A percentile compares a stretch with the other conserved stretches of the same genome.
phyloP scores from a whole-genome alignment of 1,140 invertebrate genomes.

The Ceratosolen solmsi region DNA sequence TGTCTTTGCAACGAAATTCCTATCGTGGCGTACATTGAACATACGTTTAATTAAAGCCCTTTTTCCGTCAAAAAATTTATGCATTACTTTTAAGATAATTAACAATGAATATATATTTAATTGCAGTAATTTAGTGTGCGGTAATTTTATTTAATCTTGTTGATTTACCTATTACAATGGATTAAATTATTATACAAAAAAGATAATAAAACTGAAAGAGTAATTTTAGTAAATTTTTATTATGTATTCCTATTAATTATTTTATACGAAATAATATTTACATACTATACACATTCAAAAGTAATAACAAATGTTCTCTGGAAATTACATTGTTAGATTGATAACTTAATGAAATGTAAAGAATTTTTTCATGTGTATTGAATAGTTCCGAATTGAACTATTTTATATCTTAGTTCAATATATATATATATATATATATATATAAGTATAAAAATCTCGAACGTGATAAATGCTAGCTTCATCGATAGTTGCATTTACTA shows the following conservation, averaged over 20 bases:
- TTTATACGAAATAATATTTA: no score
- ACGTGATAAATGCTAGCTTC: background rate
- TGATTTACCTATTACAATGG: background rate
- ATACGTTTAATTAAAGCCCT: constrained; percentile 10
- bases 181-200: background rate
- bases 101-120: background rate
- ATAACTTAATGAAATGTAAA: no score
- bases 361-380: background rate
- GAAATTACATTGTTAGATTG: no score
- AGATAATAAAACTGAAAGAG: background rate
- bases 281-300: no score
- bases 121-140: background rate
- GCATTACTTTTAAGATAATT: background rate
- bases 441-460: background rate
- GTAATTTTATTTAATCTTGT: background rate
- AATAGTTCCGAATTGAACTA: background rate
- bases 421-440: no score
- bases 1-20: background rate
- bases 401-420: no score
- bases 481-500: background rate
- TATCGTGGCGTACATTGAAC: background rate
- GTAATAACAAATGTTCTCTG: no score
- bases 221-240: background rate
- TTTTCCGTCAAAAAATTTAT: background rate
- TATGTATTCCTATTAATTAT: background rate